Percentiles rank a stretch among this genome's conserved stretches.
Evolutionary conservation across 1,140 invertebrate genomes (phyloP).

Genomic region (Microplitis mediator): DNA sequence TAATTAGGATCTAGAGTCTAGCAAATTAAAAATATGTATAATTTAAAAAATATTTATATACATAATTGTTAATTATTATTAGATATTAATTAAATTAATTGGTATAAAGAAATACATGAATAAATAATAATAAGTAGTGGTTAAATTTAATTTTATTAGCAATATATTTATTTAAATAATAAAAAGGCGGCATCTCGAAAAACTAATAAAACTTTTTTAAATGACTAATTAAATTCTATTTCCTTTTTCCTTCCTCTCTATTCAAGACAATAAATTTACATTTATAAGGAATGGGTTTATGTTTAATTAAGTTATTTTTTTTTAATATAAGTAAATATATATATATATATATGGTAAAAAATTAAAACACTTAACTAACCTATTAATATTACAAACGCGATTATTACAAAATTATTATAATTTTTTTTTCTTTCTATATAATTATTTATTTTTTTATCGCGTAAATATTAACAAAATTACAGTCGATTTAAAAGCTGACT

Average conservation of each 20-base stretch:
- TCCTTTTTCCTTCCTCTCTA: not conserved
- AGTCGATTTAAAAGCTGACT: not conserved
- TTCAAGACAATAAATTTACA: not conserved
- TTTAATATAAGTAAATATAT: too few species aligned
- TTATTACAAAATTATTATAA: too few species aligned
- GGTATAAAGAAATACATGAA: slow-evolving; percentile 19
- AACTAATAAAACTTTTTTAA: slow-evolving; percentile 20
- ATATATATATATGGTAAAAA: too few species aligned
- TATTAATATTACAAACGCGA: too few species aligned
- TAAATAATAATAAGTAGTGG: slow-evolving; percentile 34
- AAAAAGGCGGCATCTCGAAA: slow-evolving; percentile 45
- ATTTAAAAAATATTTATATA: too few species aligned
- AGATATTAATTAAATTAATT: too few species aligned
- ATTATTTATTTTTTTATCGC: not conserved
- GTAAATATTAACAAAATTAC: not conserved
- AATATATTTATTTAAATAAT: slow-evolving; percentile 52
- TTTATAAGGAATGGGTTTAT: not conserved
- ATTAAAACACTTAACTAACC: too few species aligned
- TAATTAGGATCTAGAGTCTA: too few species aligned
- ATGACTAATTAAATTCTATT: slow-evolving; percentile 12
- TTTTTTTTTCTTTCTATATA: too few species aligned
- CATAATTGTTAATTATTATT: too few species aligned
- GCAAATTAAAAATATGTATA: too few species aligned
- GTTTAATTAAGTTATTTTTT: too few species aligned
- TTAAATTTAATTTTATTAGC: slow-evolving; percentile 52